Evolutionary conservation across 2,113 vertebrate genomes (phyloP), one percentile per base, ranked within the genome.

Genomic region (Fregata magnificens): DNA sequence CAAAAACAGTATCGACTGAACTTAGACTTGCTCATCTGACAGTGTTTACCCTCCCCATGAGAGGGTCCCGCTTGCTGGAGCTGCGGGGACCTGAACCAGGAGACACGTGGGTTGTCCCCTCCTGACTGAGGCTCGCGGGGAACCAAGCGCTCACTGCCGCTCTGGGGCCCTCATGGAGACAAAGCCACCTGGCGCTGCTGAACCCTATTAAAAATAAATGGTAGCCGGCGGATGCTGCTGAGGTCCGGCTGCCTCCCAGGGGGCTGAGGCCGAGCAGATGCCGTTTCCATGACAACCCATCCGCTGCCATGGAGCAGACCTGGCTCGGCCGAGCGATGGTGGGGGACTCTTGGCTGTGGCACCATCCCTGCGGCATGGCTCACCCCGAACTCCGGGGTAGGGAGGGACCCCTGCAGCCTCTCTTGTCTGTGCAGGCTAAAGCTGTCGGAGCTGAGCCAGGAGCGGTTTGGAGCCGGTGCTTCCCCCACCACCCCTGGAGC

Each of bases 261-360:
- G 95, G 93, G 71, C 49, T 7, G 8, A 79, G 96, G 89, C 95
- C 6, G 11, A 97, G 93, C 91, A 94, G 97, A 97, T 96, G 94
- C 93, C 4, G 76, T 98, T 92, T 91, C 97, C 97, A 97, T 95
- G 97, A 85, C 16, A 86, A 98, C 94, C 85, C 70, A 87, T 94
- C 93, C 69, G 16, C 72, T 91, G 76, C 76, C 88, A 89, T 32
- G 0, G 14, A 90, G 74, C 72, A 71, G 66, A 47, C 95, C 81
- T 56, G 61, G 32, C 61, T 76, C 2, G 10, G 74, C 63, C 0
- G 1, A 76, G 67, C 4, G 1, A 55, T 6, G 1, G 4, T 24
- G 40, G 80, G 40, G 66, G 45, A 70, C 72, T 53, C 47, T 78
- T 29, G 44, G n/a, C 74, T 50, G 21, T 3, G 26, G 40, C 61